Percentiles rank a stretch among this genome's conserved stretches.
These are phyloP conservation scores for Euura lappo DNA, from an alignment of 1,140 invertebrate species.

Conservation along the genomic window DNA sequence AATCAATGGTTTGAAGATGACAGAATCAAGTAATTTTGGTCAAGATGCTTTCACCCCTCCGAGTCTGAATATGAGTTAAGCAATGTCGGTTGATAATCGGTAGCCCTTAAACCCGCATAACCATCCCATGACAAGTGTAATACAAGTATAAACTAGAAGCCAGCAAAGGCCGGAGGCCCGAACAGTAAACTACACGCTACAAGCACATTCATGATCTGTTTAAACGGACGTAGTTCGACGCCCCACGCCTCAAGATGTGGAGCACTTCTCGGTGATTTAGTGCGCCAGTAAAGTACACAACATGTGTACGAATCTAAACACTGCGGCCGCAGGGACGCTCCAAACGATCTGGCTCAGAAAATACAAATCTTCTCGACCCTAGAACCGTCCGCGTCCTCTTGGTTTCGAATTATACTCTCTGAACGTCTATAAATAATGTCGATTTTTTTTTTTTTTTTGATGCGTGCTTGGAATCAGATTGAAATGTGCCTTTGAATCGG, in stretches of 20 bases:
- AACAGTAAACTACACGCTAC: neutral
- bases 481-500: too few species aligned
- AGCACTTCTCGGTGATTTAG: slow-evolving; percentile 45
- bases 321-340: slow-evolving; percentile 25
- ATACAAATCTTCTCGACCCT: neutral
- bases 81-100: neutral
- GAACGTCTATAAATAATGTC: too few species aligned
- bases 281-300: slow-evolving; percentile 43
- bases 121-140: neutral
- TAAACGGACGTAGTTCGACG: slow-evolving; percentile 26
- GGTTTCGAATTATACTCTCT: too few species aligned
- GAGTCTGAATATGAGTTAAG: neutral
- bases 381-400: too few species aligned
- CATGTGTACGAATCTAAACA: slow-evolving; percentile 46
- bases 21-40: neutral
- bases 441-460: too few species aligned
- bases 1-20: too few species aligned
- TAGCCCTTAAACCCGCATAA: neutral
- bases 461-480: too few species aligned
- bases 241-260: slow-evolving; percentile 22
- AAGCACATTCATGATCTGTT: slow-evolving; percentile 11
- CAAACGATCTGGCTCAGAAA: neutral
- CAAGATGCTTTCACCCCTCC: neutral
- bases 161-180: neutral
- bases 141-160: neutral